Conservation (phyloP, 2,888 invertebrate genomes). For the Anoplius nigerrimus region DNA sequence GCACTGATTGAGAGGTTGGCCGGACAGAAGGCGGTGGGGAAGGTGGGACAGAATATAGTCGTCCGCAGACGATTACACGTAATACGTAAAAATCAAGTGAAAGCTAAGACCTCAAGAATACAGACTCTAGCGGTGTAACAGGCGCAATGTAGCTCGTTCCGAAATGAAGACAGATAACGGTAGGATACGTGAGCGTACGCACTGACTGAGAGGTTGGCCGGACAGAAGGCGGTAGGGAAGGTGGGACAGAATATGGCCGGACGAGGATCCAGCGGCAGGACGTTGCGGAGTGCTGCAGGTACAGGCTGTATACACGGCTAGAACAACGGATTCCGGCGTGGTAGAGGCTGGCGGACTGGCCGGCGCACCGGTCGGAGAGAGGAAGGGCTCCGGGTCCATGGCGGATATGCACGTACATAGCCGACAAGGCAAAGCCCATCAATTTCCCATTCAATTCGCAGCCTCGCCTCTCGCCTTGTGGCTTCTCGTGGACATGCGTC, state of each 20-base stretch:
- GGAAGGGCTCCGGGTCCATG: constrained; percentile 39
- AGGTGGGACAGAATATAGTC: too few species aligned
- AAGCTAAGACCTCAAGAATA: too few species aligned
- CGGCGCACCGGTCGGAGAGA: constrained; percentile 9
- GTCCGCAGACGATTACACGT: too few species aligned
- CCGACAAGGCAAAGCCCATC: constrained; percentile 67
- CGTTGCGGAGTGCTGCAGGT: constrained; percentile 29
- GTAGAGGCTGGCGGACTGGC: constrained; percentile 4
- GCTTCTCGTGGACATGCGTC: not conserved
- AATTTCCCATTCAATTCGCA: constrained; percentile 69
- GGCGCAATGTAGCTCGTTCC: too few species aligned
- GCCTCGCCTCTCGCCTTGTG: constrained; percentile 50
- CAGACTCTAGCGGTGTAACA: too few species aligned
- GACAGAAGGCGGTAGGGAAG: not conserved
- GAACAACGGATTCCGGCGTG: constrained; percentile 61
- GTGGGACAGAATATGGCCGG: too few species aligned
- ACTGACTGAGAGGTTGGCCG: constrained; percentile 13
- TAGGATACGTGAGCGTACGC: too few species aligned
- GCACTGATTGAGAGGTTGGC: too few species aligned
- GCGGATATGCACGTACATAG: constrained; percentile 62
- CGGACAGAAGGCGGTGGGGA: not conserved
- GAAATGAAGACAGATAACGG: constrained; percentile 14
- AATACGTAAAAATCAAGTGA: too few species aligned
- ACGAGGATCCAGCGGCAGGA: constrained; percentile 1
- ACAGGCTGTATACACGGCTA: constrained; percentile 55